Evolutionary conservation across 1,140 invertebrate genomes (phyloP).

Genomic region (Monomorium pharaonis): DNA sequence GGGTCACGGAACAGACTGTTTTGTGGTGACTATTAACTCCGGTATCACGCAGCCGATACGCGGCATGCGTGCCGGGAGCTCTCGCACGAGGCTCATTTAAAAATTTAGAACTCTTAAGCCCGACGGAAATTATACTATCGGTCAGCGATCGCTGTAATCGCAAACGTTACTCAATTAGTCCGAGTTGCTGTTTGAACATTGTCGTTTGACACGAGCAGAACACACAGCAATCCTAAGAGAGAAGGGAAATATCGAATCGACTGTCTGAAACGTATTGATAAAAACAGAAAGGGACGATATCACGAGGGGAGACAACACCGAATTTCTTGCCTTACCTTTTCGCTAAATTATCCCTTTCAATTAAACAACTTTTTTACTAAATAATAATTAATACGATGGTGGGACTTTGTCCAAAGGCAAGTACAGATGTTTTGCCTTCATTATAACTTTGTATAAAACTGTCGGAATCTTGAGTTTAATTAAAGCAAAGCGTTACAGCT

Average conservation of each 20-base stretch:
- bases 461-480: not conserved
- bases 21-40: conserved; percentile 46
- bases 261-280: not conserved
- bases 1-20: conserved; percentile 68
- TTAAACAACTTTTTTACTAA: not conserved
- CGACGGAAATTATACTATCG: conserved; percentile 34
- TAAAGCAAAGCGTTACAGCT: conserved; percentile 17
- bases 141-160: conserved; percentile 37
- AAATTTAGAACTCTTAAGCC: conserved; percentile 42
- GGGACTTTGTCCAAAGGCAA: not conserved
- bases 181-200: not conserved
- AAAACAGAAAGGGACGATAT: not conserved
- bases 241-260: not conserved
- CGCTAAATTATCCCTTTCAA: not conserved
- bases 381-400: not conserved
- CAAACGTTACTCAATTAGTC: conserved; percentile 47
- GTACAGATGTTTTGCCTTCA: not conserved
- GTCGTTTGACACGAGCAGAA: conserved; percentile 24
- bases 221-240: not conserved
- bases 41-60: not conserved
- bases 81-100: conserved; percentile 27
- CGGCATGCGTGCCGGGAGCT: conserved; percentile 15
- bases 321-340: not conserved
- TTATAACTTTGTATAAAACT: not conserved
- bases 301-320: not conserved